Conservation (phyloP, 2,113 vertebrate genomes). For the Promerops cafer region DNA sequence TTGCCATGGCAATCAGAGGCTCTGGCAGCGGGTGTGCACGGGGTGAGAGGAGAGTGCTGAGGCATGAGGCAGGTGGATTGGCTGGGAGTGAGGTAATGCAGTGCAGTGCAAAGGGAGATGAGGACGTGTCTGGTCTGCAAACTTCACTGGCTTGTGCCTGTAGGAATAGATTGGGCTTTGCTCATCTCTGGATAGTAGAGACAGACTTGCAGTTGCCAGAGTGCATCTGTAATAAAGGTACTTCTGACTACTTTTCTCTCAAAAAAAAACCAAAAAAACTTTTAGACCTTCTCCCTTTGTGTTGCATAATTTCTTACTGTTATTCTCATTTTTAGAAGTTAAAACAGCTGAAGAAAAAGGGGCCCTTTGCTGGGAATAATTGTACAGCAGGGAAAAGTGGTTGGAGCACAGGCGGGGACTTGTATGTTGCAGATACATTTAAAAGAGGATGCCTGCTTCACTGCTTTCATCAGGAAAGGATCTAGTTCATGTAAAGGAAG, state of each 20-base stretch:
- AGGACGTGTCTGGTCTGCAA: not conserved
- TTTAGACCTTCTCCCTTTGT: not conserved
- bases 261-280: too few species aligned
- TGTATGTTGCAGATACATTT: not conserved
- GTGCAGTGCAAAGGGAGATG: conserved; percentile 16
- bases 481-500: not conserved
- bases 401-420: fast-evolving
- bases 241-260: not conserved
- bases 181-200: not conserved
- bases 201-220: not conserved
- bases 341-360: not conserved
- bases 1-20: not conserved
- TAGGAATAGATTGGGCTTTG: not conserved
- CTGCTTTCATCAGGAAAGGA: not conserved
- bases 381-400: not conserved
- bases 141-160: not conserved
- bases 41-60: conserved; percentile 2
- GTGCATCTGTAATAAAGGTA: not conserved
- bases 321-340: not conserved
- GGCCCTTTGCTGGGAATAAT: not conserved
- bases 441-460: not conserved
- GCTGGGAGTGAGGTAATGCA: conserved; percentile 67
- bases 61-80: conserved; percentile 41
- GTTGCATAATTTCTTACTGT: not conserved
- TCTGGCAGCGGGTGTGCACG: not conserved